Conservation (phyloP, 2,113 vertebrate species). For the Nothobranchius kuhntae region DNA sequence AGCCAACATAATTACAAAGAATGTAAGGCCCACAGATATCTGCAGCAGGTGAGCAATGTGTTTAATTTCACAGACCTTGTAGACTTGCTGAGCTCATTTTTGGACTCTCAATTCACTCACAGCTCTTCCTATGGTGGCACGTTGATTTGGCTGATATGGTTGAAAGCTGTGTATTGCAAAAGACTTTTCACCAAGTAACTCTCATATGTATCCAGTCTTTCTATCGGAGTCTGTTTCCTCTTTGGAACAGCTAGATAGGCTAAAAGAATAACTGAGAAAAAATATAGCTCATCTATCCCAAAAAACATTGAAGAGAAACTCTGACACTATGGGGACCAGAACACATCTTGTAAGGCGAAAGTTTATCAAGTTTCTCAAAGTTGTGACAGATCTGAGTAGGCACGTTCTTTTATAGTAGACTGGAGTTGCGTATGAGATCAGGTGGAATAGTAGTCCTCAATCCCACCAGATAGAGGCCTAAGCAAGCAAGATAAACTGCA, state of each 20-base stretch:
- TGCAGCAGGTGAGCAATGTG: constrained; percentile 73
- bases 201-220: constrained; percentile 24
- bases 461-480: neutral
- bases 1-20: constrained; percentile 57
- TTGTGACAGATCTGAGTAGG: neutral
- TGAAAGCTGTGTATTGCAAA: constrained; percentile 63
- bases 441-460: constrained; percentile 46
- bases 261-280: constrained; percentile 60
- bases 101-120: constrained; percentile 65
- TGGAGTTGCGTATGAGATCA: constrained; percentile 18
- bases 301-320: constrained; percentile 58
- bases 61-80: constrained; percentile 71
- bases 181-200: constrained; percentile 43
- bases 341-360: constrained; percentile 46
- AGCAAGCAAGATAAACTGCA: constrained; percentile 44
- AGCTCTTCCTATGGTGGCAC: constrained; percentile 54
- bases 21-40: constrained; percentile 42
- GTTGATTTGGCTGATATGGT: constrained; percentile 67
- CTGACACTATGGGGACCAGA: constrained; percentile 42
- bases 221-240: constrained; percentile 1
- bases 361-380: neutral
- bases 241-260: constrained; percentile 28
- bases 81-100: constrained; percentile 67
- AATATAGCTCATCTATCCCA: constrained; percentile 33
- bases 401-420: too few species aligned